Evolutionary conservation across 2,888 invertebrate species (phyloP).

Genomic region (Sarcophaga caerulescens): DNA sequence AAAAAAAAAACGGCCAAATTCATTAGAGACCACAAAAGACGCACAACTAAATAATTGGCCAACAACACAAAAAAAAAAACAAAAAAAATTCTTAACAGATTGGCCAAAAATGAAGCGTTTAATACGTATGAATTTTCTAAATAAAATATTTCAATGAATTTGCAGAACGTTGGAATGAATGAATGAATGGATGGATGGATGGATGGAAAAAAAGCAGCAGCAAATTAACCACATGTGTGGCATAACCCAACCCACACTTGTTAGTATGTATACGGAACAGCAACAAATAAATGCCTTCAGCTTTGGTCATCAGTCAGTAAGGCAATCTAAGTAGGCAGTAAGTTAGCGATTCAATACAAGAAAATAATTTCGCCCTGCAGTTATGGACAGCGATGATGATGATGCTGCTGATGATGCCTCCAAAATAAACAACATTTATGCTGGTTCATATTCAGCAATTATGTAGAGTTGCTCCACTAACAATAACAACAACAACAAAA

Average conservation of each 20-base stretch:
- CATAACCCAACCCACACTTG: constrained; percentile 55
- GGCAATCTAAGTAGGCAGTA: neutral
- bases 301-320: neutral
- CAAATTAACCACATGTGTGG: constrained; percentile 63
- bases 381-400: constrained; percentile 33
- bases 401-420: constrained; percentile 51
- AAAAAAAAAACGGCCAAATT: constrained; percentile 7
- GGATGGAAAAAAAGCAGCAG: no score
- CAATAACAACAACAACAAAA: no score
- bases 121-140: neutral
- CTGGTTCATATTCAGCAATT: constrained; percentile 40
- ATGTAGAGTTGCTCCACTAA: constrained; percentile 25
- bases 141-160: neutral
- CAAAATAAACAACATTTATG: constrained; percentile 66
- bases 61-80: neutral
- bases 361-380: constrained; percentile 60
- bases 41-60: constrained; percentile 42
- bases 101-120: constrained; percentile 33
- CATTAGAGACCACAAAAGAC: constrained; percentile 46
- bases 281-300: neutral
- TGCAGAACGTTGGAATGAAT: neutral
- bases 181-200: neutral
- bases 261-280: constrained; percentile 11
- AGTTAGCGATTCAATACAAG: neutral
- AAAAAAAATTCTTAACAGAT: constrained; percentile 31